phyloP scores from a whole-genome alignment of 1,140 invertebrate genomes.

The Hermetia illucens region DNA sequence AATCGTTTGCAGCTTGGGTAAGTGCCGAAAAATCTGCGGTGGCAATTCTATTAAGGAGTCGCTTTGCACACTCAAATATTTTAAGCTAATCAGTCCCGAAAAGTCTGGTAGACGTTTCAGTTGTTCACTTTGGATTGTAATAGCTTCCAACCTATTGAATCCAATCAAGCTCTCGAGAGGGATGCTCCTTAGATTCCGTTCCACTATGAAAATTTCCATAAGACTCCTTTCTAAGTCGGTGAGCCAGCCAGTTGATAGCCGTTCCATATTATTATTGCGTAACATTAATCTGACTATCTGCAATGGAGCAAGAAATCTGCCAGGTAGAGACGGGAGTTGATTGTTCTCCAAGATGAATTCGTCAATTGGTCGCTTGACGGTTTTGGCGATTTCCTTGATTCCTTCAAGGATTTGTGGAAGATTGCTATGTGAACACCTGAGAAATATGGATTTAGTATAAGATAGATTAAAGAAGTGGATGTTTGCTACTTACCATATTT shows the following conservation, averaged over 20 bases:
- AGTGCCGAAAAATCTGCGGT: constrained; percentile 52
- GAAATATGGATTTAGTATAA: constrained; percentile 10
- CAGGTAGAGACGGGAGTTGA: constrained; percentile 63
- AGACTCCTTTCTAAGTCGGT: constrained; percentile 58
- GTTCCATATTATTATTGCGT: constrained; percentile 65
- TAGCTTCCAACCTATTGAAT: constrained; percentile 59
- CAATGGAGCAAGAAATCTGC: constrained; percentile 56
- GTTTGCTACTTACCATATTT: constrained; percentile 37
- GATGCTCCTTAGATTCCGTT: constrained; percentile 60
- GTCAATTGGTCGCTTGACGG: constrained; percentile 55
- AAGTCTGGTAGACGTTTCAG: constrained; percentile 57
- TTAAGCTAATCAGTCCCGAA: constrained; percentile 44
- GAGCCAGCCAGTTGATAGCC: constrained; percentile 66
- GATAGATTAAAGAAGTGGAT: neutral
- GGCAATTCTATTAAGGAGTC: constrained; percentile 50
- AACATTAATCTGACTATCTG: constrained; percentile 66
- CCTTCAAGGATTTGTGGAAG: constrained; percentile 57
- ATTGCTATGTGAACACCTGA: constrained; percentile 76
- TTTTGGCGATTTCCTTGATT: constrained; percentile 50
- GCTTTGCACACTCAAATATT: constrained; percentile 54
- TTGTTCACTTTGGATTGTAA: constrained; percentile 61
- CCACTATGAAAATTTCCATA: constrained; percentile 70
- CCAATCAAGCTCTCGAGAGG: constrained; percentile 62
- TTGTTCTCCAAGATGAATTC: constrained; percentile 78
- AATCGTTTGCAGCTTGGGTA: constrained; percentile 58